These are phyloP conservation scores for Trissolcus brochymenae DNA, from an alignment of 2,888 invertebrate species.

Conservation along the genomic window DNA sequence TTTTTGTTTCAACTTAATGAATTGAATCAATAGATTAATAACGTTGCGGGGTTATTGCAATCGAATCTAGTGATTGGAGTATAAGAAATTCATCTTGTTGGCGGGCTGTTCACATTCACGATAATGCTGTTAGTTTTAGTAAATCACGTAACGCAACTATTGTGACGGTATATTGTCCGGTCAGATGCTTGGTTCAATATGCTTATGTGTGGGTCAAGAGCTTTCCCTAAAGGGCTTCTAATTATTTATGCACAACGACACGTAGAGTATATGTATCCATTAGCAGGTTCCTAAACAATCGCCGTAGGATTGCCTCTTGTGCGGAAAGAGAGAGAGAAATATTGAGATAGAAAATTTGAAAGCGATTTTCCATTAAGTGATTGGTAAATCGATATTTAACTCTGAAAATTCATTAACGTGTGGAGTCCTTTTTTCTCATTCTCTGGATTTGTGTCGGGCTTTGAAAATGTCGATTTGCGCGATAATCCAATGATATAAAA, in stretches of 20 bases:
- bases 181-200: constrained; percentile 21
- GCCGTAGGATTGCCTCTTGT: constrained; percentile 19
- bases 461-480: too few relatives aligned
- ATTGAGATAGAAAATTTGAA: background rate
- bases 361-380: constrained; percentile 12
- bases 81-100: constrained; percentile 26
- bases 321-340: background rate
- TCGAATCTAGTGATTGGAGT: background rate
- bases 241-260: constrained; percentile 49
- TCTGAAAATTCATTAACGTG: too few relatives aligned
- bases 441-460: too few relatives aligned
- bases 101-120: constrained; percentile 14
- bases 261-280: constrained; percentile 34
- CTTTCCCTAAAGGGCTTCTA: constrained; percentile 34
- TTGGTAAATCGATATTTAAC: background rate
- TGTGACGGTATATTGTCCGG: constrained; percentile 35
- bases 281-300: constrained; percentile 40
- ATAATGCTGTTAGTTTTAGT: constrained; percentile 47
- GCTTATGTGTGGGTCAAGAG: constrained; percentile 34
- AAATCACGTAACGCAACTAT: constrained; percentile 53
- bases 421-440: too few relatives aligned
- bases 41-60: too few relatives aligned
- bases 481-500: too few relatives aligned
- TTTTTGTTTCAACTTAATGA: background rate
- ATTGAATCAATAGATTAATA: background rate